A percentile compares a stretch with the other conserved stretches of the same genome.
Evolutionary conservation across 2,113 vertebrate genomes (phyloP).

Genomic region (Arizona elegans): DNA sequence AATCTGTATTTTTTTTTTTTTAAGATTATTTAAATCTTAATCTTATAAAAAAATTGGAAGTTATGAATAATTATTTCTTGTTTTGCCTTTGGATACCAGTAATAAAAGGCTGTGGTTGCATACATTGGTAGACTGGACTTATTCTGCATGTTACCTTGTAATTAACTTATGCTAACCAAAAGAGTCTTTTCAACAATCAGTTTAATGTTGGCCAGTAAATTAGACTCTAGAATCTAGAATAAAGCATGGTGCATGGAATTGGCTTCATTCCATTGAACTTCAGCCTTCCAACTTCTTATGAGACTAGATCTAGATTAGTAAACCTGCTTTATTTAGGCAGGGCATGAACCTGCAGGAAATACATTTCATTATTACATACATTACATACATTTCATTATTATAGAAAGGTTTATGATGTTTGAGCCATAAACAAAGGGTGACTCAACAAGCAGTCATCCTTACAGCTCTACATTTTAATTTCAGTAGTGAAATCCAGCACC

Average conservation of each 20-base stretch:
- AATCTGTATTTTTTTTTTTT: not conserved
- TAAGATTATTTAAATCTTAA: not conserved
- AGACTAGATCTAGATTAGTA: not conserved
- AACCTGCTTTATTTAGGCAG: too few species aligned
- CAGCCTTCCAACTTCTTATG: not conserved
- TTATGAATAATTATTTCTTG: not conserved
- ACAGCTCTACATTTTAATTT: not conserved
- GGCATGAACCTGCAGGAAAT: not conserved
- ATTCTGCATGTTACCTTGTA: not conserved
- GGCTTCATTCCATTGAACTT: not conserved
- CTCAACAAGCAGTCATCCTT: not conserved
- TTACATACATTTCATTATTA: not conserved
- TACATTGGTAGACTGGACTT: not conserved
- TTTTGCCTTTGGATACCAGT: not conserved
- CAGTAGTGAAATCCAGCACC: not conserved
- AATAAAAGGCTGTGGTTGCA: not conserved
- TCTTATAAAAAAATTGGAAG: too few species aligned
- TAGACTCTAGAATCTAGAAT: not conserved
- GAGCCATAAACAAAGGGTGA: not conserved
- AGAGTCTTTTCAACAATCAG: not conserved
- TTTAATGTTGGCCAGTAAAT: not conserved
- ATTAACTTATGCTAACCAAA: not conserved
- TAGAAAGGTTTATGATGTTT: not conserved
- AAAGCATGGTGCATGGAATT: not conserved
- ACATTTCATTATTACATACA: not conserved